These are phyloP conservation scores for Andricus curvator DNA, from an alignment of 2,888 invertebrate species.

Conservation along the genomic window DNA sequence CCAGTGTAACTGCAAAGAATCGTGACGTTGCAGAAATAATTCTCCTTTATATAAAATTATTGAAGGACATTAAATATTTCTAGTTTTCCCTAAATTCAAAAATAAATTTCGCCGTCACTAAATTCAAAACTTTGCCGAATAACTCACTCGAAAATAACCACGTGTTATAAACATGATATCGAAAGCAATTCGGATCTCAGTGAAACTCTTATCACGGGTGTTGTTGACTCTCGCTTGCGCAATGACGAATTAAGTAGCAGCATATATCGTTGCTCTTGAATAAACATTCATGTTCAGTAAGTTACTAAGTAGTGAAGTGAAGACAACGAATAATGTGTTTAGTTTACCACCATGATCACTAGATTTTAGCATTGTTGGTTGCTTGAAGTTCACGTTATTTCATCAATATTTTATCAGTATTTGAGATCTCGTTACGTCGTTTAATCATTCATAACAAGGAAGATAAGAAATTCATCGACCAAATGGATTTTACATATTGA, in stretches of 20 bases:
- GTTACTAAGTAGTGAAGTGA: slow-evolving; percentile 3
- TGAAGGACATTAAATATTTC: no score
- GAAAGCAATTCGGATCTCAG: background rate
- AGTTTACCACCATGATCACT: background rate
- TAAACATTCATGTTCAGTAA: slow-evolving; percentile 45
- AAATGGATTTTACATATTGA: slow-evolving; percentile 18
- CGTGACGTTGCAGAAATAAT: no score
- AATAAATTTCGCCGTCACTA: background rate
- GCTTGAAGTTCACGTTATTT: background rate
- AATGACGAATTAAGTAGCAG: slow-evolving; percentile 46
- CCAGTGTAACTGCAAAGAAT: no score
- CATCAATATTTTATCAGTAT: slow-evolving; percentile 12
- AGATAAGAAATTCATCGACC: slow-evolving; percentile 36
- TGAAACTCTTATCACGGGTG: slow-evolving; percentile 46
- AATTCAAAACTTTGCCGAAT: background rate
- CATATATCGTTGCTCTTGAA: slow-evolving; percentile 49
- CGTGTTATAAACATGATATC: background rate
- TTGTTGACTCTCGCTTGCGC: slow-evolving; percentile 50
- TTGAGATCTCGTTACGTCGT: slow-evolving; percentile 16
- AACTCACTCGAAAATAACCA: background rate
- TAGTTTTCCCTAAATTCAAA: no score
- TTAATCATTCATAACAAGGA: slow-evolving; percentile 24
- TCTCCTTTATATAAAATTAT: no score
- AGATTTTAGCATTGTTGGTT: background rate
- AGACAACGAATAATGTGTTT: background rate